Evolutionary conservation across 2,888 invertebrate species (phyloP).

Genomic region (Adineta ricciae): DNA sequence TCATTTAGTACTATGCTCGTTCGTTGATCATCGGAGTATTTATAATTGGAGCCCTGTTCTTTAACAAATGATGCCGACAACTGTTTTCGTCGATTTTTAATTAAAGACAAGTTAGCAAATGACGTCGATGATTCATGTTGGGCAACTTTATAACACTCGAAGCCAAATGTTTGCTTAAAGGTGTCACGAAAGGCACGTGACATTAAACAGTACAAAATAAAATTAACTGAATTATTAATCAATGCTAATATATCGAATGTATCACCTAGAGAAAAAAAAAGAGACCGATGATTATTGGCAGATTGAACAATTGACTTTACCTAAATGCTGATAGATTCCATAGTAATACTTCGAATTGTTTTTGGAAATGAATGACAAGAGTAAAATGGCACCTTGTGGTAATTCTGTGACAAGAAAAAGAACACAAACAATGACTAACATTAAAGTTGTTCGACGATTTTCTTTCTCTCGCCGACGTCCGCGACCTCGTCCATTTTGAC

Average conservation of each 20-base stretch:
- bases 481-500: neutral
- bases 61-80: too few relatives aligned
- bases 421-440: constrained; percentile 69
- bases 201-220: constrained; percentile 85
- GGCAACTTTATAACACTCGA: neutral
- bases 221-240: constrained; percentile 81
- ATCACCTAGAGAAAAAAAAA: constrained; percentile 53
- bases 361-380: neutral
- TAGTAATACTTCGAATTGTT: neutral
- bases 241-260: constrained; percentile 80
- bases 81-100: neutral
- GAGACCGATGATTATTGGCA: too few relatives aligned
- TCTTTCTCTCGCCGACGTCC: constrained; percentile 38
- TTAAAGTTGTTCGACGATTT: constrained; percentile 63
- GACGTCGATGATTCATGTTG: neutral
- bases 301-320: neutral
- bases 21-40: too few relatives aligned
- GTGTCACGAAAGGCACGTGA: constrained; percentile 72
- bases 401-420: constrained; percentile 74
- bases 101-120: neutral
- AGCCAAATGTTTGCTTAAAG: constrained; percentile 37
- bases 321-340: neutral
- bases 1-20: too few relatives aligned
- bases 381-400: constrained; percentile 58
- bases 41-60: too few relatives aligned